Base-by-base conservation (phyloP, 2,113 vertebrate species). In the Coptodon bakossiorum region DNA sequence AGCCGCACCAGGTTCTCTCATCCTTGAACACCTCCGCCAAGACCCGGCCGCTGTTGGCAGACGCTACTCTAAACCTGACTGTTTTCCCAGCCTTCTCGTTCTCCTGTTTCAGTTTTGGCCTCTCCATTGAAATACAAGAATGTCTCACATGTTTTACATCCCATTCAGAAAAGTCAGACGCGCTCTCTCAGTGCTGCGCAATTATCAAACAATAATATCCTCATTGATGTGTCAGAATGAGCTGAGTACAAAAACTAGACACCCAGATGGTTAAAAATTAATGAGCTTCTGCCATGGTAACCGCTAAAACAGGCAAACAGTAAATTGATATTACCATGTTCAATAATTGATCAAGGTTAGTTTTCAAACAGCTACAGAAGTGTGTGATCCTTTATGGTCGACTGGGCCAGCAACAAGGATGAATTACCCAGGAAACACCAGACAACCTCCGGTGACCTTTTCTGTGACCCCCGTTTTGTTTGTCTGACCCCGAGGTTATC, bases 21-120 rank as follows among this genome's bases (percentile, higher is more conserved):
- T 99, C 97, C 1, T 98, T 94, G 5, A 98, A 99, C 80, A 99
- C 98, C 92, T 99, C 99, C 89, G 96, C 94, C 92, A 99, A 94
- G 85, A 99, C 97, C 54, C 98, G 95, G 17, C 99, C 99, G 19
- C 98, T 99, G 93, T 98, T 97, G 24, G 98, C 98, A 17, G 99
- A 99, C 0, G 98, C 98, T 1, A 99, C 97, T 6, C 99, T 97
- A 91, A 99, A 99, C 63, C 99, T 93, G 9, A 99, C 98, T 90
- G 97, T 98, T 91, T 97, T 96, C 0, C 94, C 92, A 43, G 94
- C 85, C 80, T 95, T 93, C 63, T 96, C 96, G 1, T 87, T 93
- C 61, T 97, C 97, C 1, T 85, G 53, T 89, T 94, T 95, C 73
- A 82, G 40, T 88, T 93, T 96, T 22, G 93, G 92, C 93, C 93